Evolutionary conservation across 2,888 invertebrate species (phyloP).

Genomic region (Malthinus flaveolus): DNA sequence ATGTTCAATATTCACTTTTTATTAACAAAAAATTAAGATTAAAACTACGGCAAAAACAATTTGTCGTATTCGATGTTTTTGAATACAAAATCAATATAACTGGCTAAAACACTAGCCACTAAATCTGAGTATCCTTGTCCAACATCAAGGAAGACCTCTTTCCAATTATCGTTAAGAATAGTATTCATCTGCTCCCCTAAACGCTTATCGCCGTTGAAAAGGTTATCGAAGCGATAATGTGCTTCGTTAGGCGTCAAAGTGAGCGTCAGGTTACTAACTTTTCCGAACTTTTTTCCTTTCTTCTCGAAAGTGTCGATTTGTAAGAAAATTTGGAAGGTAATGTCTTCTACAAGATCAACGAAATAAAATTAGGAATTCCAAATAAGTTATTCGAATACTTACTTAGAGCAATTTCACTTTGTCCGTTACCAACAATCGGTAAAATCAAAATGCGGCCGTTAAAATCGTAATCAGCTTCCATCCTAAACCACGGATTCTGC

Average conservation of each 20-base stretch:
- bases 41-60: slow-evolving; percentile 1
- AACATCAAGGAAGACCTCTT: slow-evolving; percentile 51
- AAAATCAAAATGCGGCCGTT: slow-evolving; percentile 66
- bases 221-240: slow-evolving; percentile 65
- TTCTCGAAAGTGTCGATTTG: slow-evolving; percentile 63
- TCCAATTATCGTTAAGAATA: slow-evolving; percentile 52
- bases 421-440: slow-evolving; percentile 67
- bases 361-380: no score
- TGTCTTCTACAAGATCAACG: neutral
- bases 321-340: slow-evolving; percentile 39
- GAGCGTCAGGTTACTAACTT: slow-evolving; percentile 64
- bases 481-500: slow-evolving; percentile 61
- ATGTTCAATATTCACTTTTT: neutral
- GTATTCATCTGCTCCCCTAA: slow-evolving; percentile 45
- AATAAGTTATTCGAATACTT: slow-evolving; percentile 28
- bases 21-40: neutral
- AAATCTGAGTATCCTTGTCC: slow-evolving; percentile 67
- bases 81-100: slow-evolving; percentile 1
- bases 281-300: slow-evolving; percentile 67
- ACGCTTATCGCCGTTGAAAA: slow-evolving; percentile 55
- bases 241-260: slow-evolving; percentile 66
- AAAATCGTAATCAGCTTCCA: slow-evolving; percentile 68
- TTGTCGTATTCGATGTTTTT: slow-evolving; percentile 4
- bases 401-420: slow-evolving; percentile 67
- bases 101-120: slow-evolving; percentile 43